Conservation (phyloP, 2,797 vertebrate genomes). For the Sebastes matsubarae region DNA sequence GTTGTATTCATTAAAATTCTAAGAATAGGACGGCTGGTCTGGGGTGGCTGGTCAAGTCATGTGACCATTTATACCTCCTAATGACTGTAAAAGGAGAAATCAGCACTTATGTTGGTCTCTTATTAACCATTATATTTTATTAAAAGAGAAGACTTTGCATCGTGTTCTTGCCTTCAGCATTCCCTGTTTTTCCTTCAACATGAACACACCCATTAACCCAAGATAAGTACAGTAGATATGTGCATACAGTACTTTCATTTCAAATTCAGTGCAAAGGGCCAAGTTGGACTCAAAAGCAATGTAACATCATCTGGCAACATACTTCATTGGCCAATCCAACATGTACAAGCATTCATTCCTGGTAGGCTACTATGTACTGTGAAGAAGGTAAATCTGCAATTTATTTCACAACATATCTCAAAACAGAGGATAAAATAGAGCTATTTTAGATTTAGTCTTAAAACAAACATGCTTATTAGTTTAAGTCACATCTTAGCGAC, state of each 20-base stretch:
- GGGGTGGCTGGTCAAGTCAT: slow-evolving; percentile 18
- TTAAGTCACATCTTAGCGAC: no score
- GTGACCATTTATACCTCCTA: slow-evolving; percentile 27
- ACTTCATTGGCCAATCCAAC: neutral
- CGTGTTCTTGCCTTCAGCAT: neutral
- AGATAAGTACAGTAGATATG: neutral
- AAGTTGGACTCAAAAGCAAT: neutral
- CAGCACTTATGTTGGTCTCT: neutral
- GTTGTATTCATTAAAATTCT: slow-evolving; percentile 50
- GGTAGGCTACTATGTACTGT: neutral
- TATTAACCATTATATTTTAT: slow-evolving; percentile 7
- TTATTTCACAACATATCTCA: neutral
- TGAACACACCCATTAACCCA: neutral
- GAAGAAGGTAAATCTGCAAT: neutral
- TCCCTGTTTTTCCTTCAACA: neutral
- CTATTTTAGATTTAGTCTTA: no score
- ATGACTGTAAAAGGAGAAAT: slow-evolving; percentile 8
- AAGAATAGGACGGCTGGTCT: slow-evolving; percentile 49
- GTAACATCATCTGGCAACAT: neutral
- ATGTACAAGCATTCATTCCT: neutral
- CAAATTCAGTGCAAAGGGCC: neutral
- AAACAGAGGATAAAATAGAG: neutral
- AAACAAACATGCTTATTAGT: no score
- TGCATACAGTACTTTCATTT: neutral
- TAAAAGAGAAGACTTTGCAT: neutral